A percentile compares a stretch with the other conserved stretches of the same genome.
These are phyloP conservation scores for Dicrostonyx torquatus DNA, from an alignment of 2,797 vertebrate species.

Conservation along the genomic window DNA sequence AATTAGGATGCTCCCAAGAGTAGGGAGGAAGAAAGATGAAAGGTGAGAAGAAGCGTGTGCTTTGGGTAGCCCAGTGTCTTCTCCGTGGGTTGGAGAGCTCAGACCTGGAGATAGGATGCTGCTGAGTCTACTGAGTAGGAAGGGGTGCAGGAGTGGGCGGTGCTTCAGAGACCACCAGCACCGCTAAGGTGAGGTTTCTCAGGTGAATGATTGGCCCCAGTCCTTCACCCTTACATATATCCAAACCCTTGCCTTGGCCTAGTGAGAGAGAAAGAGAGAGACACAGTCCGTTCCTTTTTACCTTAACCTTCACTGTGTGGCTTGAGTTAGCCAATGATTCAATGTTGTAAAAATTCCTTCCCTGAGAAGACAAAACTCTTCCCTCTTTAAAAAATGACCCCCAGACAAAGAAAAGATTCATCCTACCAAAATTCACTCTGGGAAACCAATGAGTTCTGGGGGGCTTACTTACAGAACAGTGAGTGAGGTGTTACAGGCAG, in stretches of 20 bases:
- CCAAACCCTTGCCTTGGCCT: background rate
- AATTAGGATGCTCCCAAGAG: background rate
- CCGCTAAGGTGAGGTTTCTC: background rate
- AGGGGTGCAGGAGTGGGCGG: background rate
- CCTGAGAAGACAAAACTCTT: background rate
- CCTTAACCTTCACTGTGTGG: background rate
- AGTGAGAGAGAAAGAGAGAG: background rate
- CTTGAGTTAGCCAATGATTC: background rate
- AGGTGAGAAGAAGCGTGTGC: background rate
- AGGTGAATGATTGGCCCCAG: background rate
- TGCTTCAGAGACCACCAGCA: background rate
- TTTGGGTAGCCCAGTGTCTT: background rate
- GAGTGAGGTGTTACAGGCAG: background rate
- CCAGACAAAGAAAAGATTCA: background rate
- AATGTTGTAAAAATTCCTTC: background rate
- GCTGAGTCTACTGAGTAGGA: background rate
- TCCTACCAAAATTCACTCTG: background rate
- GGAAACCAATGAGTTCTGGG: background rate
- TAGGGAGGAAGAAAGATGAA: background rate
- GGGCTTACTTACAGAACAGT: background rate
- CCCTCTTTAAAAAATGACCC: background rate
- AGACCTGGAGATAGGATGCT: background rate
- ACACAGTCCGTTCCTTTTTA: background rate
- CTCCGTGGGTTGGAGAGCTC: background rate
- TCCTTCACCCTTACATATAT: background rate